These are phyloP conservation scores for Eurytoma adleriae DNA, from an alignment of 2,888 invertebrate genomes.

Conservation along the genomic window DNA sequence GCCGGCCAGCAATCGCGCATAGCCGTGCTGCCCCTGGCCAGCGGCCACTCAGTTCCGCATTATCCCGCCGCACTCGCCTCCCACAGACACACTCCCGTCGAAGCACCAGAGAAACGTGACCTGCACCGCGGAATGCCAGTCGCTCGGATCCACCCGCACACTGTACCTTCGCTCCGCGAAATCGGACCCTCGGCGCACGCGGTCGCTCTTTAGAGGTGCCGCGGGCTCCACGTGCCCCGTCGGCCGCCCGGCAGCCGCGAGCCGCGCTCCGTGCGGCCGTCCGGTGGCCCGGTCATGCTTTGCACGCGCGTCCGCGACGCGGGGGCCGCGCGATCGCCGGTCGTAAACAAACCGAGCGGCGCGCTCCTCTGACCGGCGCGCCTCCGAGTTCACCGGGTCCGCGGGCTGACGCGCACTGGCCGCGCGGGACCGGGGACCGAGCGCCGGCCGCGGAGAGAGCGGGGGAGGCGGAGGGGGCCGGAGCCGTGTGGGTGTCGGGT, in stretches of 20 bases:
- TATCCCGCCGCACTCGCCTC: background rate
- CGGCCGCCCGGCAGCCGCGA: background rate
- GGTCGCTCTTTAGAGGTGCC: background rate
- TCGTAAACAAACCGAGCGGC: background rate
- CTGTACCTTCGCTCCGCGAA: background rate
- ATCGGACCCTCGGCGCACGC: background rate
- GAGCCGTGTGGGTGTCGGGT: background rate
- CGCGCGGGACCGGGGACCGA: background rate
- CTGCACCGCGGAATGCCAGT: background rate
- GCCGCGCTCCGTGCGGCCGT: background rate
- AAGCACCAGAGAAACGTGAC: background rate
- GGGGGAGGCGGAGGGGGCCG: background rate
- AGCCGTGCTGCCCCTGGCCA: background rate
- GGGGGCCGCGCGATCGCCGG: background rate
- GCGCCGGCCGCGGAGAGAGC: background rate
- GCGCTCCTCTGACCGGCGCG: background rate
- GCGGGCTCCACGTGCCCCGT: background rate
- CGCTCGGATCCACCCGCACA: background rate
- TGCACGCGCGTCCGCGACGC: background rate
- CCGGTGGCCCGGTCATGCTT: background rate
- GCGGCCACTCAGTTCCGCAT: background rate
- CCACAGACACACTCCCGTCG: background rate
- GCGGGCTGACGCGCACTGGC: background rate
- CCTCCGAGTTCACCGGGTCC: background rate
- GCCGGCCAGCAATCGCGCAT: constrained; percentile 37